These are phyloP conservation scores for Anguilla marmorata DNA, from an alignment of 2,797 vertebrate genomes.

Conservation along the genomic window DNA sequence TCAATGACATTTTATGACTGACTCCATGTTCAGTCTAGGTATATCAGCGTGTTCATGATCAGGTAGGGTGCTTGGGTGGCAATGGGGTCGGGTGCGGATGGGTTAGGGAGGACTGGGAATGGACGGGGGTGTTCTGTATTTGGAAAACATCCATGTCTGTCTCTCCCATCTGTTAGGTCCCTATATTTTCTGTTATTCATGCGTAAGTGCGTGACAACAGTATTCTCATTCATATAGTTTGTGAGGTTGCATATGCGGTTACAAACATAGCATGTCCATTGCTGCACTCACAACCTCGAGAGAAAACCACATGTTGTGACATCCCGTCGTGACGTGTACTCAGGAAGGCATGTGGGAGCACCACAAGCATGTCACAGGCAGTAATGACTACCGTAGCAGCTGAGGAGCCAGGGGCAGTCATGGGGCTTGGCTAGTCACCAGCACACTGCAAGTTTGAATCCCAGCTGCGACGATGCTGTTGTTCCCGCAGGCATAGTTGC, in stretches of 20 bases:
- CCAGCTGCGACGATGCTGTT: not conserved
- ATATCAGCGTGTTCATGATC: not conserved
- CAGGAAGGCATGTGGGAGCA: not conserved
- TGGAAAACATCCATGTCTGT: not conserved
- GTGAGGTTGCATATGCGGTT: not conserved
- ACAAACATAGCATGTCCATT: not conserved
- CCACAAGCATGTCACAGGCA: not conserved
- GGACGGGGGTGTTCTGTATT: not conserved
- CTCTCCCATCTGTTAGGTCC: not conserved
- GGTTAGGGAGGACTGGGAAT: not conserved
- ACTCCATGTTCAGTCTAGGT: not conserved
- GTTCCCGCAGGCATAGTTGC: not conserved
- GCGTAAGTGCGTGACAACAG: not conserved
- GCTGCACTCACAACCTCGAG: not conserved
- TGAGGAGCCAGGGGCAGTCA: not conserved
- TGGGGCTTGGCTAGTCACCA: not conserved
- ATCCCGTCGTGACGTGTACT: not conserved
- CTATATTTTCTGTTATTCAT: not conserved
- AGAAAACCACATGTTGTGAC: not conserved
- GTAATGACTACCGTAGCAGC: not conserved
- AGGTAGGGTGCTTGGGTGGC: not conserved
- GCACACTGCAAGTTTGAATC: not conserved
- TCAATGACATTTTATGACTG: not conserved
- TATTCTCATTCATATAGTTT: not conserved
- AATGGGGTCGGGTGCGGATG: not conserved